These are phyloP conservation scores for Odontomyia ornata DNA, from an alignment of 2,888 invertebrate species.

Conservation along the genomic window DNA sequence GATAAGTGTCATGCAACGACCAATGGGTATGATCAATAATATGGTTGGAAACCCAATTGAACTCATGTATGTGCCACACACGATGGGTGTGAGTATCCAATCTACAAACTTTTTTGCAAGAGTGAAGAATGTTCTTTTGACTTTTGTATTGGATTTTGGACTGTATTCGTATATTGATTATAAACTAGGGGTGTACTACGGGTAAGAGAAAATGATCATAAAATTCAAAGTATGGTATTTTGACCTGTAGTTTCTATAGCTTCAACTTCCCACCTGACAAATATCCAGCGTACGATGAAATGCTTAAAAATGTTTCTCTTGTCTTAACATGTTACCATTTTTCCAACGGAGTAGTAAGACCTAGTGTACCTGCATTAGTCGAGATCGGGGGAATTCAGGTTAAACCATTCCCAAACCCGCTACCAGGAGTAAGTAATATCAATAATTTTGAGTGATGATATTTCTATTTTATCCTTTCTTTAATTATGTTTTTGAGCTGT, in stretches of 20 bases:
- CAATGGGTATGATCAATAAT: background rate
- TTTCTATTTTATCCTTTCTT: too few relatives aligned
- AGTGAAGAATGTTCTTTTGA: slow-evolving; percentile 1
- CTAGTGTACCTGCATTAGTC: slow-evolving; percentile 60
- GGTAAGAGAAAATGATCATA: slow-evolving; percentile 6
- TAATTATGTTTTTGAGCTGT: too few relatives aligned
- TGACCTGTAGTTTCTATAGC: too few relatives aligned
- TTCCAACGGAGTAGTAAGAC: slow-evolving; percentile 57
- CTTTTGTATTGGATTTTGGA: background rate
- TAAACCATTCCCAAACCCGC: slow-evolving; percentile 52
- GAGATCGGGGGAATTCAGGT: slow-evolving; percentile 66
- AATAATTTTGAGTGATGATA: too few relatives aligned
- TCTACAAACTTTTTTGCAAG: slow-evolving; percentile 19
- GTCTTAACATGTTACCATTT: slow-evolving; percentile 62
- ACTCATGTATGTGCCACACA: slow-evolving; percentile 14
- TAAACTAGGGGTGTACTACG: background rate
- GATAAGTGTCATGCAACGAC: background rate
- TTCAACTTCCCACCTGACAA: slow-evolving; percentile 45
- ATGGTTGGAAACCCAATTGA: slow-evolving; percentile 29
- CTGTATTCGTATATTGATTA: slow-evolving; percentile 2
- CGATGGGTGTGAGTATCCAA: background rate
- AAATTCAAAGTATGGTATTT: too few relatives aligned
- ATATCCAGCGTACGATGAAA: slow-evolving; percentile 52
- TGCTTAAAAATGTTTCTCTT: slow-evolving; percentile 60
- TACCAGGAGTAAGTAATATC: slow-evolving; percentile 48